A percentile compares a stretch with the other conserved stretches of the same genome.
Evolutionary conservation across 1,140 invertebrate species (phyloP).

Genomic region (Psix sp.): DNA sequence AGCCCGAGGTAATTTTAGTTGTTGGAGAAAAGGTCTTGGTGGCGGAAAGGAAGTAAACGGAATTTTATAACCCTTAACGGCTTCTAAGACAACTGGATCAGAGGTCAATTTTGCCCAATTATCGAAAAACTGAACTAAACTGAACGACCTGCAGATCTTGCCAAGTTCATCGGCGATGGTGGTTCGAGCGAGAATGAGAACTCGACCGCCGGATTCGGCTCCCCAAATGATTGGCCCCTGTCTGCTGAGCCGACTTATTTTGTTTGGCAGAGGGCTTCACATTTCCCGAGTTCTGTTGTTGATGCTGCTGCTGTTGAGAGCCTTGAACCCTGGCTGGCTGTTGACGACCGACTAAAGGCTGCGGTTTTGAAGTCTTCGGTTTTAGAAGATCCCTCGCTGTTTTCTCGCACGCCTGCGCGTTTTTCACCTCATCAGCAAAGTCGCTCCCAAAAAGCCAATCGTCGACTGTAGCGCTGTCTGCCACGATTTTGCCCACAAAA

Average conservation of each 20-base stretch:
- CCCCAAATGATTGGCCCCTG: neutral
- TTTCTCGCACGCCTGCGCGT: no score
- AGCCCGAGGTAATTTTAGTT: no score
- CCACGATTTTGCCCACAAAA: constrained; percentile 25
- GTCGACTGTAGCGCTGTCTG: constrained; percentile 20
- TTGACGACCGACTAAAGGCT: neutral
- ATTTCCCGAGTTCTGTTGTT: constrained; percentile 1
- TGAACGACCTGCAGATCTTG: constrained; percentile 3
- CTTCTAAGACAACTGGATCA: neutral
- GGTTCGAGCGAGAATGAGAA: constrained; percentile 2
- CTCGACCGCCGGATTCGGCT: neutral
- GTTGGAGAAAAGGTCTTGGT: no score
- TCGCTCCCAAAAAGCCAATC: constrained; percentile 37
- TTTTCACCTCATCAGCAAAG: no score
- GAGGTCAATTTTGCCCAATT: neutral
- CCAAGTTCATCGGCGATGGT: neutral
- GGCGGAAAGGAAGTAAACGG: no score
- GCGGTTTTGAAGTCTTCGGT: neutral
- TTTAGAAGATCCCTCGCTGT: neutral
- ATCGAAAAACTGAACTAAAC: neutral
- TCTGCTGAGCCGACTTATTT: no score
- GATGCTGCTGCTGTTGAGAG: neutral
- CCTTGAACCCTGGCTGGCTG: neutral
- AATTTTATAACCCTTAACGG: no score
- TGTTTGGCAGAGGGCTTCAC: neutral